Conservation (phyloP, 2,888 invertebrate species). For the Dexiosoma caninum region DNA sequence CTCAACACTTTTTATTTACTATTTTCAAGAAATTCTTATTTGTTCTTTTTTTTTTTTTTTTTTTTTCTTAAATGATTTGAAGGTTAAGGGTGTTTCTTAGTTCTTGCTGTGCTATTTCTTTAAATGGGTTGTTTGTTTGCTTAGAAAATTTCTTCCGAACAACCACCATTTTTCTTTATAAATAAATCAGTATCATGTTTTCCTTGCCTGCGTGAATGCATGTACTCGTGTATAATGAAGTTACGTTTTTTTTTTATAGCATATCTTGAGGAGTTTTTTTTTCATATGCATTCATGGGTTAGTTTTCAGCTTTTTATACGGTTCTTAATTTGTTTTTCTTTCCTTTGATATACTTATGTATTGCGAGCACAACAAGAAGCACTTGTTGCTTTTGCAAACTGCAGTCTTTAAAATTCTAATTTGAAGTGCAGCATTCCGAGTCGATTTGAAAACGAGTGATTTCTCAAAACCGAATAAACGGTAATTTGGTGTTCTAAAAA, state of each 20-base stretch:
- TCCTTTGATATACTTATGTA: no score
- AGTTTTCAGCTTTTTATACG: not conserved
- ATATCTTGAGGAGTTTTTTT: slow-evolving; percentile 43
- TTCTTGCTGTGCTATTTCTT: slow-evolving; percentile 14
- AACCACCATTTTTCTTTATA: slow-evolving; percentile 16
- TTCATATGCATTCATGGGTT: not conserved
- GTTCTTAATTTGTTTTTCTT: no score
- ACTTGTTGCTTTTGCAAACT: slow-evolving; percentile 55
- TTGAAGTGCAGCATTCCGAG: not conserved
- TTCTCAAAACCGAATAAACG: no score
- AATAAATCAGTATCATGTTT: not conserved
- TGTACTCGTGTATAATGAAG: not conserved
- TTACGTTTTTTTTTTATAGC: not conserved
- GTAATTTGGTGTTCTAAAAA: no score
- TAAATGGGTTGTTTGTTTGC: slow-evolving; percentile 37
- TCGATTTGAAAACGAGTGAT: no score
- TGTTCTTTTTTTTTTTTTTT: no score
- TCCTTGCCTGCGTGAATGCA: not conserved
- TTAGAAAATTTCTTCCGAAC: not conserved
- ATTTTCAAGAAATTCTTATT: not conserved
- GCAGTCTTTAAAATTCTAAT: not conserved
- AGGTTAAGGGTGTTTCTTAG: slow-evolving; percentile 48
- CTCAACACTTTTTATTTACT: slow-evolving; percentile 37
- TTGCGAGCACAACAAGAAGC: not conserved
- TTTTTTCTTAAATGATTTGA: not conserved